phyloP scores from a whole-genome alignment of 2,113 vertebrate genomes.

The Pangasianodon hypophthalmus region DNA sequence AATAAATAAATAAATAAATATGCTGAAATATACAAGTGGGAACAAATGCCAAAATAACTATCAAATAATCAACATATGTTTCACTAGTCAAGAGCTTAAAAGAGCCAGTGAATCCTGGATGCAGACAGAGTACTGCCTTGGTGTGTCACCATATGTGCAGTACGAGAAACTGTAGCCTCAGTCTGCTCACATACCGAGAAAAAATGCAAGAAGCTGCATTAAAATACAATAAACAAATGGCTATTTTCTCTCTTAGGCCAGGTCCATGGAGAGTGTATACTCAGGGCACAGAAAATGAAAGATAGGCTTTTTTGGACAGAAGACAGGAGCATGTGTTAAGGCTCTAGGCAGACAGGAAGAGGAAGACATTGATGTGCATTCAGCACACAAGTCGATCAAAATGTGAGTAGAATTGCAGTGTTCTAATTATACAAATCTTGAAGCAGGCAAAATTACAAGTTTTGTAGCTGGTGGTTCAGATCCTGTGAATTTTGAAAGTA shows the following conservation, averaged over 20 bases:
- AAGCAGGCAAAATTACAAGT: not conserved
- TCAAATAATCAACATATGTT: not conserved
- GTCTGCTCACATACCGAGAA: not conserved
- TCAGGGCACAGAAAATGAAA: constrained; percentile 1
- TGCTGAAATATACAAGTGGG: not conserved
- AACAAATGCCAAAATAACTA: constrained; percentile 4
- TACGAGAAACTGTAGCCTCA: not conserved
- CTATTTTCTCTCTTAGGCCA: not conserved
- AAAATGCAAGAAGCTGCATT: constrained; percentile 22
- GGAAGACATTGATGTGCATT: constrained; percentile 32
- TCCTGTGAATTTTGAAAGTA: not conserved
- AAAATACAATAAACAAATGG: constrained; percentile 41
- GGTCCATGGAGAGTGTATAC: not conserved
- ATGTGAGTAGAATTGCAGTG: not conserved
- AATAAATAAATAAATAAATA: not conserved
- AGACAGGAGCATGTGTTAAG: not conserved
- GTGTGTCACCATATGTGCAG: not conserved
- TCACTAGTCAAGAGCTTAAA: constrained; percentile 12
- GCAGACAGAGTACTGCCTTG: not conserved
- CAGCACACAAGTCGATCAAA: constrained; percentile 11
- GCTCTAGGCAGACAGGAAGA: not conserved
- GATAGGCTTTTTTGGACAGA: constrained; percentile 5
- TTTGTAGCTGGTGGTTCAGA: not conserved
- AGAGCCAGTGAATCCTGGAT: constrained; percentile 8
- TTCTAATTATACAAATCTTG: not conserved